Percentiles rank a stretch among this genome's conserved stretches.
phyloP scores from a whole-genome alignment of 92 coral and sea anemone genomes.

The Heteractis magnifica region DNA sequence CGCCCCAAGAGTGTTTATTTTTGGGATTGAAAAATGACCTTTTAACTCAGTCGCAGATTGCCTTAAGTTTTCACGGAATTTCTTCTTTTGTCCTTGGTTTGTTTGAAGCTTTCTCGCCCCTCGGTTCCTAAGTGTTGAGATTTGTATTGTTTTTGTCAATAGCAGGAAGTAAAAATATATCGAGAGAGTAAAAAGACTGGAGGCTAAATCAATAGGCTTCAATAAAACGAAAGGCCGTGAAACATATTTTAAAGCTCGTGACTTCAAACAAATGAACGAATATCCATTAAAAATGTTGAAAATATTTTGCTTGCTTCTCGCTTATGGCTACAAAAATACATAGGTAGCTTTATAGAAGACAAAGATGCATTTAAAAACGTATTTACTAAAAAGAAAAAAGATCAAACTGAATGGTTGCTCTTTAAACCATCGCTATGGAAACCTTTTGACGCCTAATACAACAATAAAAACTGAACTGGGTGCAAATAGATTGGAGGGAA shows the following conservation, averaged over 20 bases:
- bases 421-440: too few species aligned
- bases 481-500: too few species aligned
- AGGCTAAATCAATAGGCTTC: neutral
- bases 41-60: neutral
- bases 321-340: too few species aligned
- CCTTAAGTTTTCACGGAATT: neutral
- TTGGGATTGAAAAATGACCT: neutral
- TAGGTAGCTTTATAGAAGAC: too few species aligned
- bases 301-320: too few species aligned
- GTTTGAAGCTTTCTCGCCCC: neutral
- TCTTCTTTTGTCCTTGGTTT: neutral
- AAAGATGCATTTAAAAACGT: too few species aligned
- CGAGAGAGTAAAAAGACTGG: neutral
- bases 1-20: neutral
- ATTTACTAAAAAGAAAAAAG: too few species aligned
- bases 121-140: neutral
- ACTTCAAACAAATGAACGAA: too few species aligned
- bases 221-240: neutral
- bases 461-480: too few species aligned
- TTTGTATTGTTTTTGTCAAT: constrained; percentile 4
- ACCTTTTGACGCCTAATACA: too few species aligned
- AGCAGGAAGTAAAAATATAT: neutral
- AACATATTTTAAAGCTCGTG: neutral
- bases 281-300: too few species aligned
- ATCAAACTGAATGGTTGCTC: too few species aligned